phyloP scores from a whole-genome alignment of 2,797 vertebrate genomes.

The Perodicticus potto region DNA sequence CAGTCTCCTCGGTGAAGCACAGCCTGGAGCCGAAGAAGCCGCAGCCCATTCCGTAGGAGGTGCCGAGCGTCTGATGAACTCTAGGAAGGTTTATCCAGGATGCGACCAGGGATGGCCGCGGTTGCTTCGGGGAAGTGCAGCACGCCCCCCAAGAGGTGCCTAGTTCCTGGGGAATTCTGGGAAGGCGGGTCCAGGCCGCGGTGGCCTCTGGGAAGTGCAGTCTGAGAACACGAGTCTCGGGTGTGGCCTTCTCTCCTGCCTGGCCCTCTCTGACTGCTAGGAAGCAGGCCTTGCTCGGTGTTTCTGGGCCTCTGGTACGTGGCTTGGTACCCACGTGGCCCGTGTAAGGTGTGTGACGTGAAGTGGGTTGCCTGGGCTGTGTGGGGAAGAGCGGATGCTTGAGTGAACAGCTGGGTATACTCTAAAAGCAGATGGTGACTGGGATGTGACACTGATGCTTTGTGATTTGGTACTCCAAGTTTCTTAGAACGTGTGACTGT shows the following conservation, averaged over 20 bases:
- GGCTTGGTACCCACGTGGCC: too few relatives aligned
- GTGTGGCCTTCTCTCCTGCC: too few relatives aligned
- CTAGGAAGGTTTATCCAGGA: too few relatives aligned
- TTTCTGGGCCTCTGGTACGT: background rate
- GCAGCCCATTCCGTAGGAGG: too few relatives aligned
- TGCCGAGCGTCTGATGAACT: too few relatives aligned
- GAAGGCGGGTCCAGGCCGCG: background rate
- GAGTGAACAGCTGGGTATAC: background rate
- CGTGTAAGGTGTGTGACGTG: background rate
- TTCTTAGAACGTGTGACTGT: background rate
- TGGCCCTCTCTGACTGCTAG: too few relatives aligned
- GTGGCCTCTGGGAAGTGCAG: background rate
- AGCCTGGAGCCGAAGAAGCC: too few relatives aligned
- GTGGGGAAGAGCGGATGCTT: background rate
- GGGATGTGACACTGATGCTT: background rate
- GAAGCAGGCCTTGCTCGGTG: background rate
- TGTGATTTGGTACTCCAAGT: background rate
- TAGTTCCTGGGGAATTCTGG: too few relatives aligned
- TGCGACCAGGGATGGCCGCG: background rate
- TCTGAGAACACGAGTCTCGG: accelerated
- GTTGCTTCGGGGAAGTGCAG: background rate
- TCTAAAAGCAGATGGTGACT: background rate
- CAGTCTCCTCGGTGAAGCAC: too few relatives aligned
- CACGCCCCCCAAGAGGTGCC: accelerated
- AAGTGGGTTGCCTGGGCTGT: background rate